Conservation (phyloP, 2,797 vertebrate species). For the Mallotus villosus region DNA sequence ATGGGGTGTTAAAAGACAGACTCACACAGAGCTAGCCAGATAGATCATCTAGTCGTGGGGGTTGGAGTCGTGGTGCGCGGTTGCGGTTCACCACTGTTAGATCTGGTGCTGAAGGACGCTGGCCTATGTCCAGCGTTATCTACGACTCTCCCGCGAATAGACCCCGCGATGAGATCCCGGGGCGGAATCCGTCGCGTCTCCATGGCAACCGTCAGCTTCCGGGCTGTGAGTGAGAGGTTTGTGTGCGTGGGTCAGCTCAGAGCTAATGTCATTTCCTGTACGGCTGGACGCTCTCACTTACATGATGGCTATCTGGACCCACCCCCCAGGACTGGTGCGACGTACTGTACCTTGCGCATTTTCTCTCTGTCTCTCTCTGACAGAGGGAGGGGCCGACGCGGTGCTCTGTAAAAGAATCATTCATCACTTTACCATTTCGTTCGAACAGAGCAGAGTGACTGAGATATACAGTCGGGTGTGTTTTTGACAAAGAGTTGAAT, state of each 20-base stretch:
- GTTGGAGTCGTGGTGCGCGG: no score
- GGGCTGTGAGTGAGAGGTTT: constrained; percentile 56
- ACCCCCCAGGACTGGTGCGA: not conserved
- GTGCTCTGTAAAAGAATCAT: not conserved
- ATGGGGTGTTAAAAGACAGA: no score
- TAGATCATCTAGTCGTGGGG: no score
- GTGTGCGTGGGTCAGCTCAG: constrained; percentile 44
- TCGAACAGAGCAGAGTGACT: not conserved
- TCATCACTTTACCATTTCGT: not conserved
- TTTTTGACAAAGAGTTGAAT: not conserved
- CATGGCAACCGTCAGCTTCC: constrained; percentile 65
- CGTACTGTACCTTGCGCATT: not conserved
- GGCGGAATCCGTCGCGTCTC: constrained; percentile 47
- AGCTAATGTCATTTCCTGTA: constrained; percentile 73
- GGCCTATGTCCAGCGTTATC: not conserved
- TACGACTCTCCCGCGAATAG: constrained; percentile 5
- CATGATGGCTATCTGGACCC: constrained; percentile 61
- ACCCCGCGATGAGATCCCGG: constrained; percentile 1
- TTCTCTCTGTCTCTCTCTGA: not conserved
- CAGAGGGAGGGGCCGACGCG: not conserved
- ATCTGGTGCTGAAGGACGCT: no score
- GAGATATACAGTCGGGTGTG: not conserved
- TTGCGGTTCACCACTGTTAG: no score
- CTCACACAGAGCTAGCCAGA: no score
- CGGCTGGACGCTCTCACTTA: constrained; percentile 55